Percentiles rank a stretch among this genome's conserved stretches.
Conservation (phyloP, 1,140 invertebrate genomes). For the Metaphire vulgaris region DNA sequence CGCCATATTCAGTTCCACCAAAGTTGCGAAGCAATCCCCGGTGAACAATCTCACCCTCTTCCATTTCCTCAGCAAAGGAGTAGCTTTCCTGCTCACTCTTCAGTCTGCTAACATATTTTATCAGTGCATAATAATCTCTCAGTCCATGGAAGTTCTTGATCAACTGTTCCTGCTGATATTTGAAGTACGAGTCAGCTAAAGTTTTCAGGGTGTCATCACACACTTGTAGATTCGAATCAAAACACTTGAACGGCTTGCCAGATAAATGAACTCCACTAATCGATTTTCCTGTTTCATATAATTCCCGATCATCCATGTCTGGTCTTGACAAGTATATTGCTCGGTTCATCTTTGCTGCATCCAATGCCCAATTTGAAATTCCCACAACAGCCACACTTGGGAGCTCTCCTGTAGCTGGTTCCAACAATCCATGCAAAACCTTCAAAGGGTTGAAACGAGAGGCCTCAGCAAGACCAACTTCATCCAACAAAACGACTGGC, state of each 20-base stretch:
- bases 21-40: conserved; percentile 37
- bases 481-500: conserved; percentile 44
- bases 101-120: conserved; percentile 36
- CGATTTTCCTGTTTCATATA: conserved; percentile 32
- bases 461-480: conserved; percentile 45
- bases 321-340: conserved; percentile 35
- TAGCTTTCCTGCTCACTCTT: conserved; percentile 4
- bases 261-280: conserved; percentile 17
- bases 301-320: conserved; percentile 34
- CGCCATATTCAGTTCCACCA: conserved; percentile 35
- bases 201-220: conserved; percentile 24
- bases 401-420: conserved; percentile 26
- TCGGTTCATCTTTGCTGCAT: conserved; percentile 38
- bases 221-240: conserved; percentile 10
- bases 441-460: conserved; percentile 45
- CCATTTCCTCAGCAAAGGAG: background rate
- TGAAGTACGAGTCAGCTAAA: conserved; percentile 34
- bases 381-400: conserved; percentile 35
- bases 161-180: conserved; percentile 31
- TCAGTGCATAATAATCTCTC: conserved; percentile 40
- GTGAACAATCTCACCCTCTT: conserved; percentile 17
- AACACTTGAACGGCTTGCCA: background rate
- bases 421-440: conserved; percentile 34
- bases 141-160: conserved; percentile 40
- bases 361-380: conserved; percentile 37